A percentile compares a stretch with the other conserved stretches of the same genome.
Conservation (phyloP, 2,888 invertebrate genomes). For the Caprella mutica region DNA sequence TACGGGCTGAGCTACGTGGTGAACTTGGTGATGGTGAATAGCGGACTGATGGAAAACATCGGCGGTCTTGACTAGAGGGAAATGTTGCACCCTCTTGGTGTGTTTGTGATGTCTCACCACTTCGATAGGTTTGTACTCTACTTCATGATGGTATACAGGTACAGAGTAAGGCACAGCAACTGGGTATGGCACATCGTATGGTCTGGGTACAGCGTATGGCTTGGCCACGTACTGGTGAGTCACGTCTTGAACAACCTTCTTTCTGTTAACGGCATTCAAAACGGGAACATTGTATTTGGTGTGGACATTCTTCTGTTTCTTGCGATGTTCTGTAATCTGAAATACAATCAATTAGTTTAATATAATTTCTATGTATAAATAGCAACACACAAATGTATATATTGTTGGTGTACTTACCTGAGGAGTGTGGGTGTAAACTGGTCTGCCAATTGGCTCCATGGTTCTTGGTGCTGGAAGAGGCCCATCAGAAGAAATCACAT, state of each 20-base stretch:
- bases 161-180: neutral
- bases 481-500: neutral
- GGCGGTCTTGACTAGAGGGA: conserved; percentile 1
- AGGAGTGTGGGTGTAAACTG: conserved; percentile 7
- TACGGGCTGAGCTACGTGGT: too few relatives aligned
- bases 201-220: conserved; percentile 8
- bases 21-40: conserved; percentile 8
- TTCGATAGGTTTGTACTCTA: conserved; percentile 1
- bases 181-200: conserved; percentile 1
- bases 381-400: too few relatives aligned
- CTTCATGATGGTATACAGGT: conserved; percentile 7
- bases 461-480: neutral
- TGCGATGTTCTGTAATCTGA: conserved; percentile 6
- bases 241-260: conserved; percentile 7
- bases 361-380: too few relatives aligned
- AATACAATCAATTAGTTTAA: too few relatives aligned
- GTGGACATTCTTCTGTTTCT: conserved; percentile 2
- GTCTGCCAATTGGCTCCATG: neutral
- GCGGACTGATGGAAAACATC: too few relatives aligned
- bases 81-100: neutral
- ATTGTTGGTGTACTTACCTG: too few relatives aligned
- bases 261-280: neutral
- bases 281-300: conserved; percentile 4
- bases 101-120: conserved; percentile 7
- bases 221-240: conserved; percentile 6